A percentile compares a stretch with the other conserved stretches of the same genome.
These are phyloP conservation scores for Galeopsomyia nigrocyanea DNA, from an alignment of 2,888 invertebrate genomes.

Conservation along the genomic window DNA sequence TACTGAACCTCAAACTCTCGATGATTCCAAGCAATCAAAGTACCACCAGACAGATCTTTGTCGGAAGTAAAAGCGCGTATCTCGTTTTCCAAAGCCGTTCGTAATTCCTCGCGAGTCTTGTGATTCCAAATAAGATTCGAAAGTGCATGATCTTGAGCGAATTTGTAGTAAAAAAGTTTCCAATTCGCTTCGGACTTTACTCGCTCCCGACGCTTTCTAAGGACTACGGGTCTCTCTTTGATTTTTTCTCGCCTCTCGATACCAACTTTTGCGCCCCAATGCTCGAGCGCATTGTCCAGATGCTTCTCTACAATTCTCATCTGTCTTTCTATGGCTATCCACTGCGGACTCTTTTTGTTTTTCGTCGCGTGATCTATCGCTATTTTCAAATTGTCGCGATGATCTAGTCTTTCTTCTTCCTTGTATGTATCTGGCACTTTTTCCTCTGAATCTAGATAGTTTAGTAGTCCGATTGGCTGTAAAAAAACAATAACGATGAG, in stretches of 20 bases:
- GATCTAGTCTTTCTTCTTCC: slow-evolving; percentile 80
- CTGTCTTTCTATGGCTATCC: slow-evolving; percentile 80
- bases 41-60: slow-evolving; percentile 85
- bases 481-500: not conserved
- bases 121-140: slow-evolving; percentile 99
- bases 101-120: slow-evolving; percentile 95
- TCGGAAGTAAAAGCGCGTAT: slow-evolving; percentile 90
- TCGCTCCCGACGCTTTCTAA: slow-evolving; percentile 89
- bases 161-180: slow-evolving; percentile 95
- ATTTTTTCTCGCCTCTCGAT: slow-evolving; percentile 75
- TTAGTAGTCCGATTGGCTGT: slow-evolving; percentile 92
- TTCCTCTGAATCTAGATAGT: slow-evolving; percentile 90
- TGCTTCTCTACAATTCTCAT: slow-evolving; percentile 87
- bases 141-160: slow-evolving; percentile 92
- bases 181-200: slow-evolving; percentile 92
- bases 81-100: slow-evolving; percentile 93
- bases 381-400: slow-evolving; percentile 94
- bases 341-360: slow-evolving; percentile 78
- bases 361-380: slow-evolving; percentile 85
- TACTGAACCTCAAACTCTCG: slow-evolving; percentile 96
- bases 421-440: slow-evolving; percentile 82
- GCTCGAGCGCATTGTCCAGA: slow-evolving; percentile 80
- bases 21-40: slow-evolving; percentile 97
- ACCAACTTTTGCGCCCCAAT: slow-evolving; percentile 79
- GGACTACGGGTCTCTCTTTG: slow-evolving; percentile 88